Percentiles rank a stretch among this genome's conserved stretches.
These are phyloP conservation scores for honey bee (Apis mellifera) DNA, from an alignment of 1,140 invertebrate species.

Conservation along the genomic window DNA sequence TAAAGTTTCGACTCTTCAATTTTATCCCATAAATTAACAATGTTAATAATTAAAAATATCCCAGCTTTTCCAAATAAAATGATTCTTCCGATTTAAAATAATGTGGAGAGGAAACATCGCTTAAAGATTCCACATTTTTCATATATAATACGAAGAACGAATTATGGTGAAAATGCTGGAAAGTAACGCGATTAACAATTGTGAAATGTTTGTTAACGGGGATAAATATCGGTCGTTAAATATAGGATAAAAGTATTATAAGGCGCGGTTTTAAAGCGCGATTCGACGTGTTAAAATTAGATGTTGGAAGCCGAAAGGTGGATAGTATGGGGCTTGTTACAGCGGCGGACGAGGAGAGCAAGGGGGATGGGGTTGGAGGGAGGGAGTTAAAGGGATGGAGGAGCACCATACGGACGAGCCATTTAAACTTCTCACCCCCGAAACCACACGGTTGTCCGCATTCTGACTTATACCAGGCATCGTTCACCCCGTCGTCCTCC, in stretches of 20 bases:
- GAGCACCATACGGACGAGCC: conserved; percentile 81
- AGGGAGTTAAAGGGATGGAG: conserved; percentile 68
- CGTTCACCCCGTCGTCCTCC: conserved; percentile 77
- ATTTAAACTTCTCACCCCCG: conserved; percentile 81
- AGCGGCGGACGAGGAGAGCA: not conserved
- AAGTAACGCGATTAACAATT: not conserved
- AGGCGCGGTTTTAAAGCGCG: not conserved
- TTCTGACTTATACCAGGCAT: conserved; percentile 81
- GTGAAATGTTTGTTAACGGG: no score
- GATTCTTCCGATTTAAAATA: no score
- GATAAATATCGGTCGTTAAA: not conserved
- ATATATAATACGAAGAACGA: no score
- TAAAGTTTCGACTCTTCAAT: no score
- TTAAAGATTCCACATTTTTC: no score
- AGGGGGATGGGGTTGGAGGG: conserved; percentile 45
- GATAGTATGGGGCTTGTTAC: conserved; percentile 22
- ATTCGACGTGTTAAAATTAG: conserved; percentile 37
- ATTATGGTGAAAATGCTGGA: no score
- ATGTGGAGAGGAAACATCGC: no score
- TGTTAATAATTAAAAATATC: no score
- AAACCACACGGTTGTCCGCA: conserved; percentile 80
- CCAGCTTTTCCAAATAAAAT: no score
- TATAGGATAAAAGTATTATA: not conserved
- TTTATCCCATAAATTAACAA: no score
- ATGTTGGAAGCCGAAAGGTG: conserved; percentile 29